phyloP scores from a whole-genome alignment of 2,113 vertebrate genomes.

The Plestiodon gilberti region DNA sequence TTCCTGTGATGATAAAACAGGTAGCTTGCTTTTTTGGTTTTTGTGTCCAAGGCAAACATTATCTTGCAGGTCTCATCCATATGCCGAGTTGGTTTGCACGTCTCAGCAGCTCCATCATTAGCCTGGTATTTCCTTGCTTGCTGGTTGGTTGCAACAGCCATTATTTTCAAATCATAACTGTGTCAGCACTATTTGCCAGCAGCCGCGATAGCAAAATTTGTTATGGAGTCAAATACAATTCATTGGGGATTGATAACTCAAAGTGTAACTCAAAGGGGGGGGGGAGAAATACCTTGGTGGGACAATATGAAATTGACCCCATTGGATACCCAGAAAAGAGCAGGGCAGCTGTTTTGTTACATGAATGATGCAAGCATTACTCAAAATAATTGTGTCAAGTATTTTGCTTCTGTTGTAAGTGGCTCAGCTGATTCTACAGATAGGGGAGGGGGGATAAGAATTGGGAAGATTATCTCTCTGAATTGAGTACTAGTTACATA shows the following conservation, averaged over 20 bases:
- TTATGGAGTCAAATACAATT: slow-evolving; percentile 14
- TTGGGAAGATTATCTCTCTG: background rate
- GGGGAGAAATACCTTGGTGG: background rate
- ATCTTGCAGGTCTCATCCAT: background rate
- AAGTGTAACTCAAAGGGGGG: background rate
- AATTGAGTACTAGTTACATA: background rate
- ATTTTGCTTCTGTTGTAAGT: background rate
- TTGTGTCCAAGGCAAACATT: rapidly evolving
- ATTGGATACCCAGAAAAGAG: slow-evolving; percentile 1
- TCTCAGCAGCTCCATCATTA: background rate
- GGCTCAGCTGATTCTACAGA: too few species aligned
- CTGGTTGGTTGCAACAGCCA: slow-evolving; percentile 43
- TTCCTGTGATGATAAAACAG: rapidly evolving
- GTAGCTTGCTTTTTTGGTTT: background rate
- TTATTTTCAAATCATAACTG: background rate
- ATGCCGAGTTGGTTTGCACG: background rate
- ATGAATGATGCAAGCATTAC: background rate
- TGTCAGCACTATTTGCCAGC: slow-evolving; percentile 38
- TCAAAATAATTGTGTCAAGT: background rate
- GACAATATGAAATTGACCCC: background rate
- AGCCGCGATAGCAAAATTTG: slow-evolving; percentile 21
- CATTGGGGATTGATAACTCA: background rate
- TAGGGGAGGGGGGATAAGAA: background rate
- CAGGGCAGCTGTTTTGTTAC: background rate
- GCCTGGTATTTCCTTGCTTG: background rate